Conservation (phyloP, 2,113 vertebrate genomes). For the Triplophysa dalaica region DNA sequence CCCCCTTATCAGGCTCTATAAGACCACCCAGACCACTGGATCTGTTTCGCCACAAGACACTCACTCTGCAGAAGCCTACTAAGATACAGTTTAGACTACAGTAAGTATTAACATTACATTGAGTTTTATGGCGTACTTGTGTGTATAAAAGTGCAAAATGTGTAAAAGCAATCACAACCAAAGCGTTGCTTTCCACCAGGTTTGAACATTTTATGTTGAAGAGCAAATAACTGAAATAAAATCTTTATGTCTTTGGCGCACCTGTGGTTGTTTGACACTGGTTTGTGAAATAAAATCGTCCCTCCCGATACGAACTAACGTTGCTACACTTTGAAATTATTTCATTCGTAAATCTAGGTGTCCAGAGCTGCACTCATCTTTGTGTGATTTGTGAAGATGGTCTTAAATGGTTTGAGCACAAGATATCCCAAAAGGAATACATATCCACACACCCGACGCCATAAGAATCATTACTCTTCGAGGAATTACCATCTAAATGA, state of each 20-base stretch:
- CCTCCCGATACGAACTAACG: slow-evolving; percentile 64
- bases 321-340: slow-evolving; percentile 77
- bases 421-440: slow-evolving; percentile 72
- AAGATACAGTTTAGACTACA: slow-evolving; percentile 72
- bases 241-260: slow-evolving; percentile 50
- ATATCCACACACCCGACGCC: slow-evolving; percentile 64
- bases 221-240: slow-evolving; percentile 59
- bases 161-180: slow-evolving; percentile 74
- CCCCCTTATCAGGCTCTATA: slow-evolving; percentile 62
- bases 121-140: slow-evolving; percentile 67
- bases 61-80: slow-evolving; percentile 60
- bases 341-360: slow-evolving; percentile 78
- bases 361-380: slow-evolving; percentile 73
- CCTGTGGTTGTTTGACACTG: slow-evolving; percentile 60
- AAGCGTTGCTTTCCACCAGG: slow-evolving; percentile 68
- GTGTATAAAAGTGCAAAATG: slow-evolving; percentile 66
- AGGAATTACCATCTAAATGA: slow-evolving; percentile 69
- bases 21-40: slow-evolving; percentile 61
- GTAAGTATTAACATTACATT: slow-evolving; percentile 78
- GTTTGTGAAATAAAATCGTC: slow-evolving; percentile 58
- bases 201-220: slow-evolving; percentile 49
- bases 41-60: slow-evolving; percentile 74
- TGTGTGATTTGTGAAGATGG: slow-evolving; percentile 77
- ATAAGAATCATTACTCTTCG: slow-evolving; percentile 66
- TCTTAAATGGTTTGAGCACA: slow-evolving; percentile 74